Evolutionary conservation across 2,113 vertebrate genomes (phyloP).

Genomic region (Sakesphorus luctuosus): DNA sequence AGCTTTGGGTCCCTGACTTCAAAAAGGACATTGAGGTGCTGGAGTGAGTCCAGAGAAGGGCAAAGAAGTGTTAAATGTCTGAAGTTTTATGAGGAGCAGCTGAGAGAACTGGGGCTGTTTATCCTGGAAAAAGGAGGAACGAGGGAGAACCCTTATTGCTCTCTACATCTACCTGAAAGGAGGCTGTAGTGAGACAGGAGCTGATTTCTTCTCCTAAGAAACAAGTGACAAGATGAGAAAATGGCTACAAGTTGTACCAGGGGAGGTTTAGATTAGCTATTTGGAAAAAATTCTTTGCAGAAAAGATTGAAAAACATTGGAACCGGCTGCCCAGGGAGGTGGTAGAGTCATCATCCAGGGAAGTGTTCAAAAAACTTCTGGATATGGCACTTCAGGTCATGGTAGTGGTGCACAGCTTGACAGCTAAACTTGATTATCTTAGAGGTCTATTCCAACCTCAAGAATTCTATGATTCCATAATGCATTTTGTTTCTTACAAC

Average conservation of each 20-base stretch:
- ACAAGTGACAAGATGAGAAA: background rate
- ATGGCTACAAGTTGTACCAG: background rate
- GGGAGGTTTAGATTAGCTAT: background rate
- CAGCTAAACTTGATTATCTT: background rate
- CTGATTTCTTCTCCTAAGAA: background rate
- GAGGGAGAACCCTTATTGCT: too few relatives aligned
- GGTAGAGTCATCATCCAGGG: too few relatives aligned
- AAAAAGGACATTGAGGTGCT: background rate
- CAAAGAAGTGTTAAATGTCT: background rate
- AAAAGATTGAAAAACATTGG: too few relatives aligned
- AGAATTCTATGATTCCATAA: background rate
- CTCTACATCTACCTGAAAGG: background rate
- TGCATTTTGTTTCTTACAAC: background rate
- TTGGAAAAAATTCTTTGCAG: background rate
- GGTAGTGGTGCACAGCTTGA: background rate
- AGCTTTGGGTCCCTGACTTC: too few relatives aligned
- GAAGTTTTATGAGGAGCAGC: background rate
- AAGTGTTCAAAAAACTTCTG: background rate
- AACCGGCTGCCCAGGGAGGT: background rate
- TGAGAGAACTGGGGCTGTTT: background rate
- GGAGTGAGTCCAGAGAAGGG: background rate
- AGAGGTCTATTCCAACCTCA: background rate
- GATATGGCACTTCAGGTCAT: background rate
- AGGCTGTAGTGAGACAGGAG: background rate
- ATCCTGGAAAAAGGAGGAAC: background rate